These are phyloP conservation scores for Halcyon senegalensis DNA, from an alignment of 2,113 vertebrate genomes.

Conservation along the genomic window DNA sequence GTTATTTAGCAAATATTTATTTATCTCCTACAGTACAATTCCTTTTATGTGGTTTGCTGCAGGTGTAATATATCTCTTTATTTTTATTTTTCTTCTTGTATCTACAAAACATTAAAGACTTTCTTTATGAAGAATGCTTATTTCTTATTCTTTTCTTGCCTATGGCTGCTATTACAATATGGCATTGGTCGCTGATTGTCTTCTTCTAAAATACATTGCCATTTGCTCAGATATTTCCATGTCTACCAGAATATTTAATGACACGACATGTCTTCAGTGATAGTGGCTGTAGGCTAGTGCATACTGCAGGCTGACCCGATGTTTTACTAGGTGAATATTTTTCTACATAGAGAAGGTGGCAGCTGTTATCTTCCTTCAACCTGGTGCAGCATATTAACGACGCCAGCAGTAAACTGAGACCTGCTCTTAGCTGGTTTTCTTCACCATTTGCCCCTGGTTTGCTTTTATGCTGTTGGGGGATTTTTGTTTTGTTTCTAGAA, in stretches of 20 bases:
- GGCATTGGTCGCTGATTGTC: background rate
- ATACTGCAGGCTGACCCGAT: background rate
- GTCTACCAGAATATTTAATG: background rate
- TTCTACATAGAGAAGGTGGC: background rate
- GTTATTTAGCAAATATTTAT: conserved; percentile 30
- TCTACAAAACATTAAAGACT: background rate
- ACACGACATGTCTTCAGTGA: background rate
- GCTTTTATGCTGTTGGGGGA: background rate
- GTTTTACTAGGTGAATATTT: background rate
- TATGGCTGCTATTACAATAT: conserved; percentile 8
- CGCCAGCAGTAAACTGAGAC: background rate
- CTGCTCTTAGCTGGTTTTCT: background rate
- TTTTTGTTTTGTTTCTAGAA: background rate
- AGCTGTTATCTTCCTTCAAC: background rate
- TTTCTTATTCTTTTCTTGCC: conserved; percentile 3
- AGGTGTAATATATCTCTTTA: background rate
- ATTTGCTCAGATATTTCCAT: background rate
- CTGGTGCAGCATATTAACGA: background rate
- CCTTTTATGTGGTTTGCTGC: background rate
- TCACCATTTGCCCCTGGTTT: background rate
- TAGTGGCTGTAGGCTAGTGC: background rate
- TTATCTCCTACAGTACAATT: background rate
- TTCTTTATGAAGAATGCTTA: background rate
- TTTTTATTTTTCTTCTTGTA: background rate
- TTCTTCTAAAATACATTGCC: background rate